Conservation (phyloP, 1,140 invertebrate genomes). For the Psix sp. region DNA sequence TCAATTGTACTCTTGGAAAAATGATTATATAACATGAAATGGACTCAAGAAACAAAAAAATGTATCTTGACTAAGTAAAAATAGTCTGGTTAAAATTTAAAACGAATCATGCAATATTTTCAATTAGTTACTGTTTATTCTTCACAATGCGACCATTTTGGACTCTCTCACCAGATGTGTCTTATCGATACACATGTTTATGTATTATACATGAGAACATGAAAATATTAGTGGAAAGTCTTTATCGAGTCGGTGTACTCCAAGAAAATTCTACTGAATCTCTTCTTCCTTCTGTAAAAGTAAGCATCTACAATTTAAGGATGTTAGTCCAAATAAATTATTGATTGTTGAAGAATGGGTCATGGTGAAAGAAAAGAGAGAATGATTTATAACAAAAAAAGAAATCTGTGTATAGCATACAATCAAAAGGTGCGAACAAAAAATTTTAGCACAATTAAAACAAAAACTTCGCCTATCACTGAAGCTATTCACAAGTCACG, state of each 20-base stretch:
- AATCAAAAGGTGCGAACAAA: neutral
- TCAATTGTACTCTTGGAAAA: too few relatives aligned
- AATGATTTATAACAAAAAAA: conserved; percentile 9
- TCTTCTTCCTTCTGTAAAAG: neutral
- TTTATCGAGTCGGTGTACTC: conserved; percentile 15
- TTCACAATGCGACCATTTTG: conserved; percentile 41
- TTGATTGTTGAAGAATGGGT: conserved; percentile 6
- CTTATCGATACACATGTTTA: conserved; percentile 27
- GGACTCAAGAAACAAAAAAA: too few relatives aligned
- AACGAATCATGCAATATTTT: too few relatives aligned
- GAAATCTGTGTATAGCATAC: conserved; percentile 11
- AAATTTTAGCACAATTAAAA: conserved; percentile 4
- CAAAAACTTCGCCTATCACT: neutral
- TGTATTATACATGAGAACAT: conserved; percentile 43
- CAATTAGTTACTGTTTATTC: conserved; percentile 27
- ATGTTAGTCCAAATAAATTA: neutral
- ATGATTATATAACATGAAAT: too few relatives aligned
- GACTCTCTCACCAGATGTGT: conserved; percentile 12
- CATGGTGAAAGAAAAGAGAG: conserved; percentile 10
- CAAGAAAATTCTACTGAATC: neutral
- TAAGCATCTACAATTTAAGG: neutral
- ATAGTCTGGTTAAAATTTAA: too few relatives aligned
- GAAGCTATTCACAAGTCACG: conserved; percentile 3
- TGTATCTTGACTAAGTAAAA: too few relatives aligned
- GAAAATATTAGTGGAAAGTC: conserved; percentile 4